Evolutionary conservation across 2,888 invertebrate genomes (phyloP).

Genomic region (Xanthia togata): DNA sequence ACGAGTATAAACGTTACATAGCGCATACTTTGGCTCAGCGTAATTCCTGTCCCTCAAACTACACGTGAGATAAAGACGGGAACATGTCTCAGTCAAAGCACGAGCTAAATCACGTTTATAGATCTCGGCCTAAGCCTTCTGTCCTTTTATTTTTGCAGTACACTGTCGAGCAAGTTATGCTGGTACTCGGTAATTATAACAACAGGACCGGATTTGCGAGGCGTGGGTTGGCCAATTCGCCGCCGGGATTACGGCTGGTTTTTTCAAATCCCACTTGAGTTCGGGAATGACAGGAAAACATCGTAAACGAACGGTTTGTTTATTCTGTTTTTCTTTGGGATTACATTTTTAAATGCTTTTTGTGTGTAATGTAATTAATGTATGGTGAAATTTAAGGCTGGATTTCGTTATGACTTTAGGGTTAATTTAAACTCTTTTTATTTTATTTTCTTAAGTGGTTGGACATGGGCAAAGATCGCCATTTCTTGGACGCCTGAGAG

Average conservation of each 20-base stretch:
- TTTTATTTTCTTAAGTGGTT: background rate
- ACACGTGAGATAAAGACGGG: no score
- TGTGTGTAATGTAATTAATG: background rate
- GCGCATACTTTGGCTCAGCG: no score
- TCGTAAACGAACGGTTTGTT: conserved; percentile 31
- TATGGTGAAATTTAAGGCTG: background rate
- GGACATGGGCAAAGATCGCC: background rate
- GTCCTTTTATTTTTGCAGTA: background rate
- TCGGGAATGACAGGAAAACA: conserved; percentile 44
- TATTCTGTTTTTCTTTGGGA: conserved; percentile 15
- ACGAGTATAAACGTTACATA: no score
- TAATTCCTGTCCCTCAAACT: no score
- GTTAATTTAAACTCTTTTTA: background rate
- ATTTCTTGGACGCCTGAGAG: background rate
- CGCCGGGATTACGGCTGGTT: conserved; percentile 17
- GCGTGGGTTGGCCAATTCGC: conserved; percentile 19
- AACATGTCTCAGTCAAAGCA: background rate
- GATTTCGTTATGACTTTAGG: background rate
- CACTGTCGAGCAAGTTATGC: conserved; percentile 56
- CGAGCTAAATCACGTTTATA: background rate
- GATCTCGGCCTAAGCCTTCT: conserved; percentile 17
- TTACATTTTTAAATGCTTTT: conserved; percentile 10
- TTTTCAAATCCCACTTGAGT: conserved; percentile 48
- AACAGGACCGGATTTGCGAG: conserved; percentile 37
- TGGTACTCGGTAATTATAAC: conserved; percentile 48